These are phyloP conservation scores for Heterotilapia buettikoferi DNA, from an alignment of 2,113 vertebrate genomes.

Conservation along the genomic window DNA sequence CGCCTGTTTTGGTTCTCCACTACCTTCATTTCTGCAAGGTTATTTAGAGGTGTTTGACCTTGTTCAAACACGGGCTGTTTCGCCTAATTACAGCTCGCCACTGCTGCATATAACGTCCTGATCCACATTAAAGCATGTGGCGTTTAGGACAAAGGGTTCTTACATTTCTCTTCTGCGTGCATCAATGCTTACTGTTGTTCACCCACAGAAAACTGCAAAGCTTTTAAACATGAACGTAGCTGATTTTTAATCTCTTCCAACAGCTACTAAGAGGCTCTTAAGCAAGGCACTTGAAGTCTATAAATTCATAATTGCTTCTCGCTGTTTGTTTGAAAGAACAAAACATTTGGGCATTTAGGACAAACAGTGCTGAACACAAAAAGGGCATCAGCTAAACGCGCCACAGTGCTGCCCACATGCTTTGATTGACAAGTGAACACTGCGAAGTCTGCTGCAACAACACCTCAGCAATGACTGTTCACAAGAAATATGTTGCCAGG, in stretches of 20 bases:
- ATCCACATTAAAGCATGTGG: neutral
- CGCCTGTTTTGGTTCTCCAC: neutral
- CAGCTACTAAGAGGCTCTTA: neutral
- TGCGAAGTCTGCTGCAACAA: neutral
- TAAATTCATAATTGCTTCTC: neutral
- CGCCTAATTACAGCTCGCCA: slow-evolving; percentile 7
- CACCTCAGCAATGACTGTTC: neutral
- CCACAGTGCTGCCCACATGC: slow-evolving; percentile 30
- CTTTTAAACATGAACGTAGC: neutral
- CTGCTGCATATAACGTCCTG: neutral
- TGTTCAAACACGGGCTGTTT: neutral
- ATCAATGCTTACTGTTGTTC: neutral
- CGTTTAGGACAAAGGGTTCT: neutral
- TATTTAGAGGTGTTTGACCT: slow-evolving; percentile 1
- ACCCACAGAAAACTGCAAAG: neutral
- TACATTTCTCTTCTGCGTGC: neutral
- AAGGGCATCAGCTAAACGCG: neutral
- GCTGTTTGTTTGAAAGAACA: neutral
- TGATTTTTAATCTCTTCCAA: neutral
- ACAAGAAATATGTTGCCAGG: neutral
- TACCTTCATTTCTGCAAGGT: slow-evolving; percentile 10
- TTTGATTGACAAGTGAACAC: slow-evolving; percentile 50
- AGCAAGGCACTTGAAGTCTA: neutral
- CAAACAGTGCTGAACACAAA: neutral
- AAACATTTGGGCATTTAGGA: neutral